A percentile compares a stretch with the other conserved stretches of the same genome.
phyloP scores from a whole-genome alignment of 2,888 invertebrate species.

The Aphidius colemani region DNA sequence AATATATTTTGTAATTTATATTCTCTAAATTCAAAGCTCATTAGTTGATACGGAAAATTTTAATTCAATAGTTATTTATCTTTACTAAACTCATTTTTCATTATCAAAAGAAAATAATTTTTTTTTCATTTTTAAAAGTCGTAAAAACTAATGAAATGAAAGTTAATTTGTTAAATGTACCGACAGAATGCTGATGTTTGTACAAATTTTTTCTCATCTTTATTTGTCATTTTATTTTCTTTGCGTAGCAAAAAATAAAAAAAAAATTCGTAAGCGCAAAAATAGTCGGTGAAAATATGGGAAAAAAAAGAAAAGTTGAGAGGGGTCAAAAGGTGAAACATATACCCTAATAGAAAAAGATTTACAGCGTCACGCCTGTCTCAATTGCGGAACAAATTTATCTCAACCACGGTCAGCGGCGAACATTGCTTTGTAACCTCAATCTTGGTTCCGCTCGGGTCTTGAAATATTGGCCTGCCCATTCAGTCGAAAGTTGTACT shows the following conservation, averaged over 20 bases:
- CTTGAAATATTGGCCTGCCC: constrained; percentile 57
- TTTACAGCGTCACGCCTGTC: constrained; percentile 54
- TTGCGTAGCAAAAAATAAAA: not conserved
- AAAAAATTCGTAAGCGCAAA: not conserved
- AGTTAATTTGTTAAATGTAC: not conserved
- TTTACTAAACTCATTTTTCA: constrained; percentile 21
- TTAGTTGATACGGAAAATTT: no score
- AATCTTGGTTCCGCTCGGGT: constrained; percentile 51
- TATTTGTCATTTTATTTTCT: not conserved
- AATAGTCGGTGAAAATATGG: not conserved
- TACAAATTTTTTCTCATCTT: not conserved
- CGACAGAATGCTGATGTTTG: not conserved
- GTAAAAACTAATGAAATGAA: not conserved
- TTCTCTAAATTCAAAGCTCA: no score
- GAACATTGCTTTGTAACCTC: constrained; percentile 54
- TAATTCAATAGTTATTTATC: not conserved
- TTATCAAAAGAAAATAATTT: constrained; percentile 1
- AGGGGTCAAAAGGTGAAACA: constrained; percentile 35
- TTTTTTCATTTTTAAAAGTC: no score
- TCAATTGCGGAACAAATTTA: constrained; percentile 59
- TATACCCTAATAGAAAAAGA: constrained; percentile 55
- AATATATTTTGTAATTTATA: no score
- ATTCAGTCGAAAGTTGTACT: constrained; percentile 53
- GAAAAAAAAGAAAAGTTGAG: constrained; percentile 1
- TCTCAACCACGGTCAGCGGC: constrained; percentile 54